These are phyloP conservation scores for Serilophus lunatus DNA, from an alignment of 2,113 vertebrate species.

Conservation along the genomic window DNA sequence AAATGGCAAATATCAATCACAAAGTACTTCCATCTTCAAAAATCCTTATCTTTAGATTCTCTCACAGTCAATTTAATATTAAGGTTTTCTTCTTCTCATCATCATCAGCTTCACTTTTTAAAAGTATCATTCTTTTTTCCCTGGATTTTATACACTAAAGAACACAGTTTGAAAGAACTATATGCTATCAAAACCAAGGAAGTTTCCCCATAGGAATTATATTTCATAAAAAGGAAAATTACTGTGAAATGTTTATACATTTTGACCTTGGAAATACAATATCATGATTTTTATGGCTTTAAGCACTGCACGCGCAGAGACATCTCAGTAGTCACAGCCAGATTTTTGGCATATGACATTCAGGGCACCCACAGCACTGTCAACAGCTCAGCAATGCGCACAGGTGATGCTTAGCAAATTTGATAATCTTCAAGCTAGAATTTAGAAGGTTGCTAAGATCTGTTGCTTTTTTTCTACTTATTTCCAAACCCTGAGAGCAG, in stretches of 20 bases:
- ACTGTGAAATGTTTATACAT: background rate
- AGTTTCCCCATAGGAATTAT: background rate
- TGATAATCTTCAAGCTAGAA: no score
- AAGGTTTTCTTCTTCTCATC: background rate
- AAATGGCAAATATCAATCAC: background rate
- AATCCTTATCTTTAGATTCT: background rate
- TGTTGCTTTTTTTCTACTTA: background rate
- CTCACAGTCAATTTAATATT: background rate
- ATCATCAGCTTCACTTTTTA: background rate
- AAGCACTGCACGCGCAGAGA: background rate
- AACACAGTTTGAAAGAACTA: background rate
- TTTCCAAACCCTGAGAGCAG: background rate
- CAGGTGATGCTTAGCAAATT: background rate
- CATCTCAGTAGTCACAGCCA: background rate
- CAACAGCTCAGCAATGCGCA: background rate
- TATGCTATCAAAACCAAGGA: background rate
- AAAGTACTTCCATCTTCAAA: background rate
- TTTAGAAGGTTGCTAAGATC: no score
- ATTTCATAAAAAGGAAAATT: background rate
- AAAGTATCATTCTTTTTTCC: background rate
- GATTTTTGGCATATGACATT: background rate
- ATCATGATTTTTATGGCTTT: background rate
- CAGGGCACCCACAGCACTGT: background rate
- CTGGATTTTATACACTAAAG: background rate
- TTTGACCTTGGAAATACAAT: background rate